These are phyloP conservation scores for Apostichopus japonicus DNA, from an alignment of 35 echinoderm and acorn worm genomes.

Conservation along the genomic window DNA sequence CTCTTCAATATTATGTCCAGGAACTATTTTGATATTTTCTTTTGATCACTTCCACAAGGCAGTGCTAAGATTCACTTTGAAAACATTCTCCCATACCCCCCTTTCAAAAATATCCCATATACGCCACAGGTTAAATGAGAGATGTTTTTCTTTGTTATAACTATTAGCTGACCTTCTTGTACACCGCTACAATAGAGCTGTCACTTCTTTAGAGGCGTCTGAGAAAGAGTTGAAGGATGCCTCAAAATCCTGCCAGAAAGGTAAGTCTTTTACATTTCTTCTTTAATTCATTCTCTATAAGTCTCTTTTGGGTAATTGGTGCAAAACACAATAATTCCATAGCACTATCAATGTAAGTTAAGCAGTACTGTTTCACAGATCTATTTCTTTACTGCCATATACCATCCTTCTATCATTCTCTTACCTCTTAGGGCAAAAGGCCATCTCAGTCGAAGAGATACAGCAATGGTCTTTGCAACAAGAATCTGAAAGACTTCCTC, in stretches of 20 bases:
- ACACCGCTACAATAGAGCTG: constrained; percentile 2
- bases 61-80: too few relatives aligned
- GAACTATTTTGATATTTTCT: too few relatives aligned
- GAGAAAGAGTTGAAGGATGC: neutral
- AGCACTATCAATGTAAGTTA: too few relatives aligned
- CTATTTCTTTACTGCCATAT: neutral
- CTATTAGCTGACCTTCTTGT: neutral
- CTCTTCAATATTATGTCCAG: too few relatives aligned
- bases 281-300: neutral
- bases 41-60: too few relatives aligned
- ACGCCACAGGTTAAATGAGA: too few relatives aligned
- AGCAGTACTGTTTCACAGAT: neutral
- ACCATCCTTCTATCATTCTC: neutral
- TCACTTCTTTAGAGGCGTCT: constrained; percentile 3
- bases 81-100: too few relatives aligned
- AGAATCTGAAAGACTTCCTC: neutral
- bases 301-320: neutral
- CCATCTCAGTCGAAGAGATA: neutral
- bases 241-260: neutral
- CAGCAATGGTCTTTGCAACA: neutral
- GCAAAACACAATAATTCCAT: too few relatives aligned
- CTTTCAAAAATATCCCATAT: too few relatives aligned
- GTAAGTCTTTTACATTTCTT: neutral
- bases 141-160: too few relatives aligned
- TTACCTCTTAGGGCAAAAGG: constrained; percentile 3